These are phyloP conservation scores for Onychostoma macrolepis DNA, from an alignment of 2,113 vertebrate genomes.

Conservation along the genomic window DNA sequence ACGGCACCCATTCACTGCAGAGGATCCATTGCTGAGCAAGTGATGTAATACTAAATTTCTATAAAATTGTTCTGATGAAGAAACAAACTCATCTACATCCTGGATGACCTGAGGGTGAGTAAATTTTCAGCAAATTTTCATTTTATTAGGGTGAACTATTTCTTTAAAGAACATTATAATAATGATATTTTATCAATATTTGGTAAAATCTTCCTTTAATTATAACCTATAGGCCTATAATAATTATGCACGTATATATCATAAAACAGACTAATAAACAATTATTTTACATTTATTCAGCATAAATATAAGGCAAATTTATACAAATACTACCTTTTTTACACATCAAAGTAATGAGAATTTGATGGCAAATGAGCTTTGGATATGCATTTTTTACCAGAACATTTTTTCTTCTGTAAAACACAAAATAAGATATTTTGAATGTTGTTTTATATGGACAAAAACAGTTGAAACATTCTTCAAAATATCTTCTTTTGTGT, in stretches of 20 bases:
- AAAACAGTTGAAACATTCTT: not conserved
- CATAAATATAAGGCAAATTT: not conserved
- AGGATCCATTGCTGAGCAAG: too few relatives aligned
- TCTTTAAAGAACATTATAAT: not conserved
- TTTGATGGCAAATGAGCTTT: not conserved
- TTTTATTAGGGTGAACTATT: too few relatives aligned
- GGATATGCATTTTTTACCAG: not conserved
- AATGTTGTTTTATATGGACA: not conserved
- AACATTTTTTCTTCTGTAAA: not conserved
- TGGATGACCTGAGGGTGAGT: too few relatives aligned
- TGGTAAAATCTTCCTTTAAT: not conserved
- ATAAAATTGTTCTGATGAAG: too few relatives aligned
- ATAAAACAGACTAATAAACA: not conserved
- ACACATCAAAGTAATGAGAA: not conserved
- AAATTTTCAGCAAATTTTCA: too few relatives aligned
- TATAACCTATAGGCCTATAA: not conserved
- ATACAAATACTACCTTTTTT: not conserved
- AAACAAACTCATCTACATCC: too few relatives aligned
- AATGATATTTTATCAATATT: not conserved
- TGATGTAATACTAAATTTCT: too few relatives aligned
- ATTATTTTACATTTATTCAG: not conserved
- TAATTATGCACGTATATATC: not conserved
- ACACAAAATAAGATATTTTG: not conserved
- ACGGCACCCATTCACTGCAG: too few relatives aligned
- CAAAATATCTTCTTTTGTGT: not conserved